These are phyloP conservation scores for Rattus rattus DNA, from an alignment of 2,113 vertebrate species.

Conservation along the genomic window DNA sequence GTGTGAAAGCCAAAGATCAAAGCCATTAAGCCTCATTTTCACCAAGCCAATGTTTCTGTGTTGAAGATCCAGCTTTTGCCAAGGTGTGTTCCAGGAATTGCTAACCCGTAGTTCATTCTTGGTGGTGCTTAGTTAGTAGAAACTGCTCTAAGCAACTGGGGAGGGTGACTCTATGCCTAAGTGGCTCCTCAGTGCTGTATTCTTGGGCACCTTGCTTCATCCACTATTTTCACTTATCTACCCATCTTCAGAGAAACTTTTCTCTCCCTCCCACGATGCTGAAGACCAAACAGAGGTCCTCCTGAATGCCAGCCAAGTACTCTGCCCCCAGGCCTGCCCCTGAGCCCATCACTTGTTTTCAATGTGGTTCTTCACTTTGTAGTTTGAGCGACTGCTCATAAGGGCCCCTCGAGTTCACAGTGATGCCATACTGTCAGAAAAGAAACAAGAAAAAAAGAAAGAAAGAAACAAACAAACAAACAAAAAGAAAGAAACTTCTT, in stretches of 20 bases:
- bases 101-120: not conserved
- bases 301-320: not conserved
- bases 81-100: not conserved
- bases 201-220: not conserved
- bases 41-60: not conserved
- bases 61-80: not conserved
- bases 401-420: not conserved
- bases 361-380: not conserved
- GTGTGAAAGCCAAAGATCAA: not conserved
- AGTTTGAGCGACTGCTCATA: not conserved
- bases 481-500: not conserved
- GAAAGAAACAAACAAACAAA: no score
- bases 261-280: not conserved
- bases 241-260: not conserved
- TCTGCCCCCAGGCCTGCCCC: no score
- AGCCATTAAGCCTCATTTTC: not conserved
- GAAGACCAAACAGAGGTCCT: not conserved
- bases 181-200: not conserved
- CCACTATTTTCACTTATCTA: not conserved
- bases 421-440: not conserved
- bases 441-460: not conserved
- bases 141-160: not conserved
- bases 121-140: not conserved
- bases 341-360: not conserved
- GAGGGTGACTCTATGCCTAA: not conserved